Evolutionary conservation across 2,888 invertebrate genomes (phyloP), one percentile per base, ranked within the genome.

Genomic region (Phyto melanocephala): DNA sequence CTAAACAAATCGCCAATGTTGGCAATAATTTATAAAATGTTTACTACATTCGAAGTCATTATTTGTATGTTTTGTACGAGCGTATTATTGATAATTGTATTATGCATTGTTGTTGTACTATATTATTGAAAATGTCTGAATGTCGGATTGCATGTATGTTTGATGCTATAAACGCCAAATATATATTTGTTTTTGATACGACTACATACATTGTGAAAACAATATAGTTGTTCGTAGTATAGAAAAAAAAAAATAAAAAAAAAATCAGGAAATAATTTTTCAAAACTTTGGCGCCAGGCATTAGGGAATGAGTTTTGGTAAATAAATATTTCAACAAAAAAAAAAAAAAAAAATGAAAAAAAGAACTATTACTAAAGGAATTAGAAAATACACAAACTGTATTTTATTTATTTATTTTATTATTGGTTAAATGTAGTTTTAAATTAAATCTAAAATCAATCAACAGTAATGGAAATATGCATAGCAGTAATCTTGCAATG

Each of bases 201-300:
- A 24, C 28, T 42, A n/a, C n/a, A 52, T 52, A n/a, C 24, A 24
- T 24, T 13, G 4, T 20, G 20, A 60, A 71, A 24, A 67, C 65
- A 79, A 72, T 72, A 65, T 72, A 72, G 33, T 58, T 58, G 52
- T 79, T 72, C 42, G 65, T 79, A 22, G n/a, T n/a, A n/a, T n/a
- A n/a, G n/a, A n/a, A n/a, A n/a, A n/a, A n/a, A 45, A 67, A 17
- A 37, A 35, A 42, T 33, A 68, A 52, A 74, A 74, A 60, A 58
- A 80, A 75, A 54, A 52, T 60, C 80, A 80, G 76, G 70, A 82
- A 82, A 84, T 82, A 80, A 84, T 77, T 80, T 67, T 67, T 80
- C 81, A 80, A 82, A 80, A 78, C 75, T 77, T 67, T 82, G 84
- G 84, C 84, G 84, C 84, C 84, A 82, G 70, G 62, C 67, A 77